Evolutionary conservation across 2,113 vertebrate genomes (phyloP), one percentile per base, ranked within the genome.

Genomic region (Malurus cyaneus): DNA sequence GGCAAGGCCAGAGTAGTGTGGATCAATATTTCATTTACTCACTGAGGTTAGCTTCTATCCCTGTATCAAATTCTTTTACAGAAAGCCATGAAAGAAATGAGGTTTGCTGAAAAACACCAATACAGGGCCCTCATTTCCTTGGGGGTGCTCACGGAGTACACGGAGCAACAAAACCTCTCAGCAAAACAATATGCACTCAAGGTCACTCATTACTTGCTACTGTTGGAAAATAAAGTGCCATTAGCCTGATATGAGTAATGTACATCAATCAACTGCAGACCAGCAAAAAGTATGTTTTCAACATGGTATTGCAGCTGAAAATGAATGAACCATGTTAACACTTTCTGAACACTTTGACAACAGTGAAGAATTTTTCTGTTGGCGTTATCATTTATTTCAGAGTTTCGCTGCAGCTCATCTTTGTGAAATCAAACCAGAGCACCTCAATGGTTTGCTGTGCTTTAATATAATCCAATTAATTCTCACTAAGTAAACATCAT

Each of bases 11-110:
- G 98, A 97, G 98, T 98, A 98, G 98, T 97, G 97, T 92, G 98
- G 99, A 99, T 99, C 99, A 99, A 99, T 99, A 99, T 99, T 99
- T 99, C 99, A 99, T 99, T 99, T 99, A 99, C 99, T 99, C 98
- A 98, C 98, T 98, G 98, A 98, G 98, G 98, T 98, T 98, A 97
- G 98, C 98, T 98, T 98, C 98, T 97, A 97, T 98, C 98, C 98
- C 98, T 98, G 98, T 99, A 99, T 99, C 99, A 99, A 99, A 99
- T 99, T 98, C 98, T 98, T 97, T 98, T 98, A 98, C 98, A 97
- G 97, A 98, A 97, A 98, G 97, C 97, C 96, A 98, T 98, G 95
- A 97, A 98, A 98, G 98, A 98, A 99, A 99, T 98, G 98, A 98
- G 98, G 97, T 98, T 98, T 98, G 98, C 97, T 97, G 98, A 98